A percentile compares a stretch with the other conserved stretches of the same genome.
These are phyloP conservation scores for Halesus radiatus DNA, from an alignment of 1,140 invertebrate species.

Conservation along the genomic window DNA sequence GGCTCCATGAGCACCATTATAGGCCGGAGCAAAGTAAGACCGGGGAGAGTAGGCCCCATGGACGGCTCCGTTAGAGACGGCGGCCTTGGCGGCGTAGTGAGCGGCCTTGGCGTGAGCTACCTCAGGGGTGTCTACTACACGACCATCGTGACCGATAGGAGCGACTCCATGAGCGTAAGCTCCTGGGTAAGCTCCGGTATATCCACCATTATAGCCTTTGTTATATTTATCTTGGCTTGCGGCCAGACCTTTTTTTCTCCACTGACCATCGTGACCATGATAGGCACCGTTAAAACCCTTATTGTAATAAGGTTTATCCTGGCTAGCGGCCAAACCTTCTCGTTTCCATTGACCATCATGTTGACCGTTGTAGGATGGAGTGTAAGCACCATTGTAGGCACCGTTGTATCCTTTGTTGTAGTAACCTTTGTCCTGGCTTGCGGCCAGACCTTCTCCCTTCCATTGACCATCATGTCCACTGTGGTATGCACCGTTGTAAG, in stretches of 20 bases:
- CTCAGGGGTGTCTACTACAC: slow-evolving; percentile 67
- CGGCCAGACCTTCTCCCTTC: slow-evolving; percentile 47
- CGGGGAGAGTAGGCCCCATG: too few species aligned
- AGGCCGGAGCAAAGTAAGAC: slow-evolving; percentile 62
- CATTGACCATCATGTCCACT: neutral
- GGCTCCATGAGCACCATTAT: slow-evolving; percentile 28
- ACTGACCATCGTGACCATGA: slow-evolving; percentile 44
- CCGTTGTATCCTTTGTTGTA: slow-evolving; percentile 44
- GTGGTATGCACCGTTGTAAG: neutral
- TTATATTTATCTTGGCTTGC: neutral
- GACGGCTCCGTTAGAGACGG: slow-evolving; percentile 52
- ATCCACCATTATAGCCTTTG: slow-evolving; percentile 49
- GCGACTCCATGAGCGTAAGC: slow-evolving; percentile 56
- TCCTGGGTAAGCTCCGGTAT: too few species aligned
- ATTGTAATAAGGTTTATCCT: slow-evolving; percentile 27
- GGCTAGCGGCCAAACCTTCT: neutral
- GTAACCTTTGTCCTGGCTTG: slow-evolving; percentile 16
- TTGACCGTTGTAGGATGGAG: neutral
- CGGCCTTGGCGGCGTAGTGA: slow-evolving; percentile 63
- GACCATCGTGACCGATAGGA: slow-evolving; percentile 60
- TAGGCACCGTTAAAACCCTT: slow-evolving; percentile 47
- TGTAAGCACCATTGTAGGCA: slow-evolving; percentile 52
- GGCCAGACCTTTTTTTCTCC: slow-evolving; percentile 46
- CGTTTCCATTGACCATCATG: slow-evolving; percentile 48
- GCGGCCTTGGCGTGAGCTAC: slow-evolving; percentile 68